Conservation (phyloP, 2,888 invertebrate species). For the Coleophora deauratella region DNA sequence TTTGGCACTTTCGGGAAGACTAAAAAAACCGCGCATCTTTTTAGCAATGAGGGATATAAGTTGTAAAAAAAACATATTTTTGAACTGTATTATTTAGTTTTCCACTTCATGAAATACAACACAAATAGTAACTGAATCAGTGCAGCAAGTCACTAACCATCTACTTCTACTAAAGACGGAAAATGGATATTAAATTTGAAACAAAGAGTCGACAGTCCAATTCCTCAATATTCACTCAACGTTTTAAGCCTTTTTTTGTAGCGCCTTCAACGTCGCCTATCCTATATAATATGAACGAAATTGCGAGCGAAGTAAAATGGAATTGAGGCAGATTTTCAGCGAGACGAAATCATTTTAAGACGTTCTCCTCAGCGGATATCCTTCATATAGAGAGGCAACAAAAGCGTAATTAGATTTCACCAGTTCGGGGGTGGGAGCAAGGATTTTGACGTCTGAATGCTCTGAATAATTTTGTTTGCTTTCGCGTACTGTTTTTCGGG, state of each 20-base stretch:
- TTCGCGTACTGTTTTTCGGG: not conserved
- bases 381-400: constrained; percentile 33
- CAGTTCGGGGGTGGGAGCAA: constrained; percentile 20
- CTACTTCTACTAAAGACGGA: too few relatives aligned
- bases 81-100: too few relatives aligned
- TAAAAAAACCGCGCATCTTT: too few relatives aligned
- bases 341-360: constrained; percentile 44
- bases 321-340: constrained; percentile 52
- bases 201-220: too few relatives aligned
- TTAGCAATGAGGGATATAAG: too few relatives aligned
- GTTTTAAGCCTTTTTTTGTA: constrained; percentile 1
- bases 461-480: too few relatives aligned
- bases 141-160: too few relatives aligned
- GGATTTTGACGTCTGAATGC: not conserved
- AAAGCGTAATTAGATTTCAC: constrained; percentile 35
- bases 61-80: too few relatives aligned
- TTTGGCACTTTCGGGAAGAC: too few relatives aligned
- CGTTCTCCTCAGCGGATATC: constrained; percentile 36
- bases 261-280: constrained; percentile 19
- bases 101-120: too few relatives aligned
- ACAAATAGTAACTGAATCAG: too few relatives aligned
- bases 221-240: constrained; percentile 1
- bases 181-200: too few relatives aligned
- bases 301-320: constrained; percentile 41
- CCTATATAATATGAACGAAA: constrained; percentile 42